Conservation (phyloP, 1,140 invertebrate genomes). For the Pseudoatta argentina region DNA sequence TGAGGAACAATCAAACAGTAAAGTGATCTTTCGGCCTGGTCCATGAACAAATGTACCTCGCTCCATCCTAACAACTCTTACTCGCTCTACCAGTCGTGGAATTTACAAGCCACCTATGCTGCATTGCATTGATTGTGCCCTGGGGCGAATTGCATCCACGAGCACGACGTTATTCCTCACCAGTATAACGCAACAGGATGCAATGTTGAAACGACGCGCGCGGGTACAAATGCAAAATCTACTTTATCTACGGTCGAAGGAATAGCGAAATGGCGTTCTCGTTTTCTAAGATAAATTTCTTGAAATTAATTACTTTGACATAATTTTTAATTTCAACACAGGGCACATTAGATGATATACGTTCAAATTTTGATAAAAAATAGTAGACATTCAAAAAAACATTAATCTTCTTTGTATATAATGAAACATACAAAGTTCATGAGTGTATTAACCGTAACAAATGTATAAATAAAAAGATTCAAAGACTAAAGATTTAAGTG, state of each 20-base stretch:
- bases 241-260: slow-evolving; percentile 22
- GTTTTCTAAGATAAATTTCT: slow-evolving; percentile 47
- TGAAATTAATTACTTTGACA: slow-evolving; percentile 44
- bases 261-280: slow-evolving; percentile 6
- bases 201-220: slow-evolving; percentile 64
- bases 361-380: neutral
- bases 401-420: neutral
- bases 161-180: slow-evolving; percentile 56
- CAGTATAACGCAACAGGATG: slow-evolving; percentile 40
- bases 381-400: neutral
- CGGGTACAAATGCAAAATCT: slow-evolving; percentile 18
- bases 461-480: neutral
- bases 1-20: slow-evolving; percentile 43
- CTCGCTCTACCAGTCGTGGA: slow-evolving; percentile 45
- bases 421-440: too few species aligned
- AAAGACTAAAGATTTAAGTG: too few species aligned
- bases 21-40: slow-evolving; percentile 55
- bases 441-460: too few species aligned
- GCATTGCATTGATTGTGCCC: slow-evolving; percentile 70
- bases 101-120: slow-evolving; percentile 63
- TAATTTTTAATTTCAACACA: slow-evolving; percentile 44
- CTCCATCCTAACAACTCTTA: neutral
- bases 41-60: slow-evolving; percentile 51
- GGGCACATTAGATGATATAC: neutral
- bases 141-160: slow-evolving; percentile 65